Evolutionary conservation across 2,797 vertebrate genomes (phyloP).

Genomic region (Phoxinus dragarum): DNA sequence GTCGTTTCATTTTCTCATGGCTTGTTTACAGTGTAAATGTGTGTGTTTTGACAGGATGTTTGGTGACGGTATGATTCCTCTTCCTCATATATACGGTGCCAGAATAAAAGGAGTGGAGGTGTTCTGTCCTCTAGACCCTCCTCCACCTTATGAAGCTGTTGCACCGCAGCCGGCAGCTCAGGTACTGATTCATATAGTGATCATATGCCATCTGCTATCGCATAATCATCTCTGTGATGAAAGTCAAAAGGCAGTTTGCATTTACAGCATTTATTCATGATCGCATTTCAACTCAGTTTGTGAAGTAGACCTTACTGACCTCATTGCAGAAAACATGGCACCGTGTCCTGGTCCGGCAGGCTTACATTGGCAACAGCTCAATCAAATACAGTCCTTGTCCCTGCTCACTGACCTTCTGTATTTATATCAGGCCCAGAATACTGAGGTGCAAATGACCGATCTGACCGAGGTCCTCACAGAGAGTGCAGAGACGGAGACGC

Average conservation of each 20-base stretch:
- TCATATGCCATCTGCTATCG: not conserved
- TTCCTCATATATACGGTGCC: constrained; percentile 79
- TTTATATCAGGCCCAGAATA: constrained; percentile 62
- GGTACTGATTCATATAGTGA: constrained; percentile 65
- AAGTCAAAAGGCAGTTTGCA: not conserved
- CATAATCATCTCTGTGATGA: constrained; percentile 15
- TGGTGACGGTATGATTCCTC: constrained; percentile 77
- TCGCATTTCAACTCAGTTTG: not conserved
- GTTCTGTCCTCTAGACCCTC: constrained; percentile 83
- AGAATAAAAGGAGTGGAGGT: constrained; percentile 83
- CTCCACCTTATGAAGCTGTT: constrained; percentile 83
- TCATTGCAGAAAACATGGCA: not conserved
- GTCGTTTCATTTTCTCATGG: not conserved
- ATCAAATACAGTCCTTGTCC: constrained; percentile 16
- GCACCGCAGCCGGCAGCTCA: constrained; percentile 63
- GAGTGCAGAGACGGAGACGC: constrained; percentile 48
- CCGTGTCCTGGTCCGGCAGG: constrained; percentile 12
- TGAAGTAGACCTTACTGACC: not conserved
- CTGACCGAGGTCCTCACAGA: constrained; percentile 54
- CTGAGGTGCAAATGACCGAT: constrained; percentile 59
- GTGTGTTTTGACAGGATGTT: constrained; percentile 73
- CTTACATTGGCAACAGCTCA: constrained; percentile 42
- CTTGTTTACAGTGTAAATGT: constrained; percentile 5
- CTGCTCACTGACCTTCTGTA: constrained; percentile 39
- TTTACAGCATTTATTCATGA: constrained; percentile 8